Conservation (phyloP, 1,140 invertebrate genomes). For the Drosophila nasuta region DNA sequence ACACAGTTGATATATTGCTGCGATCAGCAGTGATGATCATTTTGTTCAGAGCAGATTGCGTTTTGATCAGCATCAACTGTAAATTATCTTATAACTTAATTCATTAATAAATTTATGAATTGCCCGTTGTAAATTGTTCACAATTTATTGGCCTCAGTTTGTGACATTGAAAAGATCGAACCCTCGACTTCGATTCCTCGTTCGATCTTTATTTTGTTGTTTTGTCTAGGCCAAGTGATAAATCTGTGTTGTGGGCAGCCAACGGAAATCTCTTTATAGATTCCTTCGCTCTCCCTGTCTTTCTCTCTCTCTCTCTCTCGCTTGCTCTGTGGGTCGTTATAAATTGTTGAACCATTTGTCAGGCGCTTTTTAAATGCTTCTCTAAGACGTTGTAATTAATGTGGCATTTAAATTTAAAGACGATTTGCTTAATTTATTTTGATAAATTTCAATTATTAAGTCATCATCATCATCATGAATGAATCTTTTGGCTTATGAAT, state of each 20-base stretch:
- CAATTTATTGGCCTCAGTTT: slow-evolving; percentile 70
- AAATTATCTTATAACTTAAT: slow-evolving; percentile 85
- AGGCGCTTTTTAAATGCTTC: slow-evolving; percentile 46
- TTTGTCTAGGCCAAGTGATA: slow-evolving; percentile 57
- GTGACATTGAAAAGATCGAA: slow-evolving; percentile 54
- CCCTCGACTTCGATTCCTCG: neutral
- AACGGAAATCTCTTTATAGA: slow-evolving; percentile 21
- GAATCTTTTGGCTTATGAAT: slow-evolving; percentile 54
- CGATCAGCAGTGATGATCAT: slow-evolving; percentile 50
- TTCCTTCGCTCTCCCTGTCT: slow-evolving; percentile 3
- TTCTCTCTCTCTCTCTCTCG: neutral
- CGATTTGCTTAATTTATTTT: slow-evolving; percentile 73
- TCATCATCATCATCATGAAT: slow-evolving; percentile 64
- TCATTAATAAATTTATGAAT: slow-evolving; percentile 85
- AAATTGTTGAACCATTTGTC: slow-evolving; percentile 52
- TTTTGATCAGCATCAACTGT: slow-evolving; percentile 62
- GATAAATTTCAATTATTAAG: slow-evolving; percentile 80
- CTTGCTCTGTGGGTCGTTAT: slow-evolving; percentile 37
- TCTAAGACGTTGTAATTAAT: slow-evolving; percentile 71
- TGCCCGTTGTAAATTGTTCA: slow-evolving; percentile 79
- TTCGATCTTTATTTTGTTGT: slow-evolving; percentile 6
- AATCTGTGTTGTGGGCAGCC: slow-evolving; percentile 45
- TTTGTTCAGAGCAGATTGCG: slow-evolving; percentile 53
- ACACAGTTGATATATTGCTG: slow-evolving; percentile 61
- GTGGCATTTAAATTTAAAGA: slow-evolving; percentile 66